phyloP scores from a whole-genome alignment of 92 coral and sea anemone genomes.

The Siderastrea siderea region DNA sequence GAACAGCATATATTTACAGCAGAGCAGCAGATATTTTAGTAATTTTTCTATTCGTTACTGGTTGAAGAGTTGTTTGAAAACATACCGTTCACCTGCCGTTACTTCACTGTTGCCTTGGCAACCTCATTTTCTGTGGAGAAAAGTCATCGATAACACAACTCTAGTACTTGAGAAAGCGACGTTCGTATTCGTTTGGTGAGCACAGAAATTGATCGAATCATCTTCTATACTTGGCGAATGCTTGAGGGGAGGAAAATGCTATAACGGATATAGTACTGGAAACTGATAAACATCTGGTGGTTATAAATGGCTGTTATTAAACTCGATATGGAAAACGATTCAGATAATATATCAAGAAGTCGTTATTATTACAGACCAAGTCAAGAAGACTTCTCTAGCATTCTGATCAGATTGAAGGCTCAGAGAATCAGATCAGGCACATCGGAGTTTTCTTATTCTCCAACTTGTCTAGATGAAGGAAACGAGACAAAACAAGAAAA shows the following conservation, averaged over 20 bases:
- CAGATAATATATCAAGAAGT: background rate
- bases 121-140: conserved; percentile 2
- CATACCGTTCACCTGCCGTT: conserved; percentile 32
- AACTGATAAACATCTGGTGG: background rate
- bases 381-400: conserved; percentile 2
- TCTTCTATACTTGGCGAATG: no score
- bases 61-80: conserved; percentile 16
- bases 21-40: background rate
- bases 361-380: conserved; percentile 29
- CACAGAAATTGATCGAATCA: background rate
- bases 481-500: conserved; percentile 38
- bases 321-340: background rate
- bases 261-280: background rate
- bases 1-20: background rate
- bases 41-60: background rate
- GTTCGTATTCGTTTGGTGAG: background rate
- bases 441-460: background rate
- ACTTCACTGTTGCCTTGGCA: conserved; percentile 33
- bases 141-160: conserved; percentile 1
- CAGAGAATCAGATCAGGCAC: background rate
- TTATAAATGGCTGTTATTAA: background rate
- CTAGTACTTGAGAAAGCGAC: background rate
- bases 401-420: conserved; percentile 3
- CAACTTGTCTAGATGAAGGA: background rate
- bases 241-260: background rate